phyloP scores from a whole-genome alignment of 2,113 vertebrate genomes.

The Poecilia latipinna region DNA sequence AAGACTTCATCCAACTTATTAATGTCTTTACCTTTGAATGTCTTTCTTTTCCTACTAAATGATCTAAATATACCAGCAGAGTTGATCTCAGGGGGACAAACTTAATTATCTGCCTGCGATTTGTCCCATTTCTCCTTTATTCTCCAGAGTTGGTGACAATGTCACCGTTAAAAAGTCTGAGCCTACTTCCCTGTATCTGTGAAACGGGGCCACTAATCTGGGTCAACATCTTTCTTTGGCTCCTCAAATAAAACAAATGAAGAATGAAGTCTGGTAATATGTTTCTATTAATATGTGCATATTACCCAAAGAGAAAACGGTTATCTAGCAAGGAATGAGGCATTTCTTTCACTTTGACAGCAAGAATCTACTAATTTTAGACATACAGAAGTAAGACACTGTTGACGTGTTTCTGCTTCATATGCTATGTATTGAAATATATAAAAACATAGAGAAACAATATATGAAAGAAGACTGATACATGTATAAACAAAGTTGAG shows the following conservation, averaged over 20 bases:
- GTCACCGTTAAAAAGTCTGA: constrained; percentile 61
- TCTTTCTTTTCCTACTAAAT: constrained; percentile 21
- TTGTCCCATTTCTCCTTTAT: constrained; percentile 70
- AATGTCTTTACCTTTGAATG: constrained; percentile 9
- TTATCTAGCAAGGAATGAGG: background rate
- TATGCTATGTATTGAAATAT: background rate
- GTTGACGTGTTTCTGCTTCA: background rate
- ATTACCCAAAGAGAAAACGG: background rate
- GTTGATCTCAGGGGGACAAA: constrained; percentile 54
- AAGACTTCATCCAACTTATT: constrained; percentile 1
- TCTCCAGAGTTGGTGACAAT: constrained; percentile 72
- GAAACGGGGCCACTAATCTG: constrained; percentile 76
- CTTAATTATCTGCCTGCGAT: constrained; percentile 78
- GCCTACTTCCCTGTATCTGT: constrained; percentile 70
- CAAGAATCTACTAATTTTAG: background rate
- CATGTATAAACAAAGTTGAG: no score
- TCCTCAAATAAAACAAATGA: constrained; percentile 23
- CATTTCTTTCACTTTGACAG: background rate
- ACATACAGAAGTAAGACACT: background rate
- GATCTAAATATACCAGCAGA: constrained; percentile 59
- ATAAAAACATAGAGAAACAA: no score
- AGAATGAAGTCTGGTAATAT: constrained; percentile 35
- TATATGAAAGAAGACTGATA: no score
- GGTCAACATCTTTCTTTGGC: constrained; percentile 63
- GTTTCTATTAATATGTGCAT: constrained; percentile 20